Base-by-base conservation (phyloP, 2,888 invertebrate genomes). In the Trachelus tabidus region DNA sequence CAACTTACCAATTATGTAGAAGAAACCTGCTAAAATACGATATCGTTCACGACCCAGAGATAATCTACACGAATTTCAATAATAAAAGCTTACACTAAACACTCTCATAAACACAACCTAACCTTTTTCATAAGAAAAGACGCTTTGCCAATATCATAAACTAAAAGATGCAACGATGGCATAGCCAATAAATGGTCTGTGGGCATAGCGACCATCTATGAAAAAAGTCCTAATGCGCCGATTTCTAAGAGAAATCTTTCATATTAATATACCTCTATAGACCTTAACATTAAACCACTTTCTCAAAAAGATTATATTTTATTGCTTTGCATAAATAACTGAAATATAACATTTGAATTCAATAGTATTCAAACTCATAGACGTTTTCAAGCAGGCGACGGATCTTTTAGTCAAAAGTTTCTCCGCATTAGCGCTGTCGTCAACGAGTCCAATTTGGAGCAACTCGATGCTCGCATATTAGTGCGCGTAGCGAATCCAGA, bases 401-500 rank as follows among this genome's bases (percentile, higher is more conserved):
- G 23, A 56, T 23, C 40, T 9, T 56, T 56, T 23, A 56, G 40
- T 56, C 2, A 56, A 56, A 23, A 56, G 2, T 56, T 15, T 9
- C 23, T 23, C 56, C 56, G 23, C 23, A 23, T 56, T 9, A 15
- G 56, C 56, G 56, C 56, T 56, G 23, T 6, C 23, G 56, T 56
- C 56, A 56, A 23, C 23, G 56, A 56, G 56, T 56, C 56, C 56
- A 56, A 9, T 56, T 56, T 11, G 23, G 23, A 23, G 56, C 1
- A 23, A 23, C 23, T 56, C 9, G 56, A 56, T 23, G 23, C 56
- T 71, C 34, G 31, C 12, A 34, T 34, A 12, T 31, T 71, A 71
- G 71, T 33, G 33, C 71, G 85, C 86, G 86, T 82, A 77, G 77
- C 84, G 84, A 83, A 84, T 82, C 81, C 82, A 81, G 81, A 86